Percentiles rank a stretch among this genome's conserved stretches.
phyloP scores from a whole-genome alignment of 2,797 vertebrate genomes.

The Lithobates sylvaticus region DNA sequence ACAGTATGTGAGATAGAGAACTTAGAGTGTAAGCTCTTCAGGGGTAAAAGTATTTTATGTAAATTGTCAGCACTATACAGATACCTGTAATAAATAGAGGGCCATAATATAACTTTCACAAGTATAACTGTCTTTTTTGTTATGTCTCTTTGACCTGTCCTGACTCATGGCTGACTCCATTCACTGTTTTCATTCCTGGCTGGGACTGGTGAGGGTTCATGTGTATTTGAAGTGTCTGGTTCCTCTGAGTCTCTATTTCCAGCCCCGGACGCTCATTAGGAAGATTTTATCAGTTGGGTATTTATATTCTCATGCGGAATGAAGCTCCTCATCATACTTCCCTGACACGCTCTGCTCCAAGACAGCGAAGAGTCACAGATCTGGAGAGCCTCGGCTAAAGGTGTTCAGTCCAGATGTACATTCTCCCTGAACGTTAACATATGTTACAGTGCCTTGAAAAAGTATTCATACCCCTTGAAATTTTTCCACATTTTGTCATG shows the following conservation, averaged over 20 bases:
- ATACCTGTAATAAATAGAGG: no score
- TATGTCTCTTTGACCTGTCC: no score
- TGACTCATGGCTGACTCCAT: not conserved
- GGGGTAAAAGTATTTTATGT: no score
- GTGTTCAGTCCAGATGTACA: no score
- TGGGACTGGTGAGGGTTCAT: not conserved
- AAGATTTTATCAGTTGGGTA: not conserved
- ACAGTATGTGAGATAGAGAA: no score
- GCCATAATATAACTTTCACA: not conserved
- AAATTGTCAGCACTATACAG: no score
- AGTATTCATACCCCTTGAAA: no score
- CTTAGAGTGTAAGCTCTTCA: no score
- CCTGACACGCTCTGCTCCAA: not conserved
- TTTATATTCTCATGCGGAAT: constrained; percentile 19
- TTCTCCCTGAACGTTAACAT: no score
- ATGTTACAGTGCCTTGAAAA: no score
- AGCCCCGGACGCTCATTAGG: not conserved
- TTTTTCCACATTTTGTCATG: no score
- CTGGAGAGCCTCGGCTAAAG: no score
- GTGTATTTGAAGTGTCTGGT: constrained; percentile 9
- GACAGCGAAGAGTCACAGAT: constrained; percentile 66
- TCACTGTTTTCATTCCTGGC: not conserved
- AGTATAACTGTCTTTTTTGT: not conserved
- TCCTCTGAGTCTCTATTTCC: constrained; percentile 29
- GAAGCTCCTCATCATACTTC: not conserved